phyloP scores from a whole-genome alignment of 2,888 invertebrate genomes.

The Mythimna albipuncta region DNA sequence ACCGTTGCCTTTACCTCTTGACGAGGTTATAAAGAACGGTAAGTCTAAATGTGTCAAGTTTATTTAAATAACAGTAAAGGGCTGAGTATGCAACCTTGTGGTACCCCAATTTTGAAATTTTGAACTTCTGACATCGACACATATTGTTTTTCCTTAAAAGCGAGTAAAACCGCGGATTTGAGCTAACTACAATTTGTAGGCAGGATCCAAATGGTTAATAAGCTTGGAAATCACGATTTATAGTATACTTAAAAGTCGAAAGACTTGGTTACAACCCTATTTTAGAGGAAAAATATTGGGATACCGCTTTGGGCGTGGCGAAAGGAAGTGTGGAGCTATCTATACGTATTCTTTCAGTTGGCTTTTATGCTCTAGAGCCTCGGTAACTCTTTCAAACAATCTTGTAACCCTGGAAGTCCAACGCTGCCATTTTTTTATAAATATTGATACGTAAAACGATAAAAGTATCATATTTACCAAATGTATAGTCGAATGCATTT shows the following conservation, averaged over 20 bases:
- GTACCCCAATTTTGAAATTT: not conserved
- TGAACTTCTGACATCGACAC: not conserved
- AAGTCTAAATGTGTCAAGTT: not conserved
- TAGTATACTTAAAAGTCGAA: not conserved
- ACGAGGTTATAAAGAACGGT: not conserved
- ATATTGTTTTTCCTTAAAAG: not conserved
- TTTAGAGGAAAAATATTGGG: too few species aligned
- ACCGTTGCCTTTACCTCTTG: slow-evolving; percentile 20
- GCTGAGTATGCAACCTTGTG: not conserved
- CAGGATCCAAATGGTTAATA: not conserved
- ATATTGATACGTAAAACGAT: too few species aligned
- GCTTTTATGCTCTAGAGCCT: too few species aligned
- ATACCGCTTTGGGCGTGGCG: too few species aligned
- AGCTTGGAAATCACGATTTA: not conserved
- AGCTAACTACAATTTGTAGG: not conserved
- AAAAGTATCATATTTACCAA: too few species aligned
- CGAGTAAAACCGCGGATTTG: too few species aligned
- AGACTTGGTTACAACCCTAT: not conserved
- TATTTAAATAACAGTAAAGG: not conserved
- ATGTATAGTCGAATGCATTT: too few species aligned
- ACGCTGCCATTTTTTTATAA: too few species aligned
- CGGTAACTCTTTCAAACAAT: too few species aligned
- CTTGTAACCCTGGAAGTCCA: too few species aligned
- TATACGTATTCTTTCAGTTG: too few species aligned
- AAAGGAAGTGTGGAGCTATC: too few species aligned